Percentiles rank a stretch among this genome's conserved stretches.
These are phyloP conservation scores for Xerus inauris DNA, from an alignment of 2,113 vertebrate species.

Conservation along the genomic window DNA sequence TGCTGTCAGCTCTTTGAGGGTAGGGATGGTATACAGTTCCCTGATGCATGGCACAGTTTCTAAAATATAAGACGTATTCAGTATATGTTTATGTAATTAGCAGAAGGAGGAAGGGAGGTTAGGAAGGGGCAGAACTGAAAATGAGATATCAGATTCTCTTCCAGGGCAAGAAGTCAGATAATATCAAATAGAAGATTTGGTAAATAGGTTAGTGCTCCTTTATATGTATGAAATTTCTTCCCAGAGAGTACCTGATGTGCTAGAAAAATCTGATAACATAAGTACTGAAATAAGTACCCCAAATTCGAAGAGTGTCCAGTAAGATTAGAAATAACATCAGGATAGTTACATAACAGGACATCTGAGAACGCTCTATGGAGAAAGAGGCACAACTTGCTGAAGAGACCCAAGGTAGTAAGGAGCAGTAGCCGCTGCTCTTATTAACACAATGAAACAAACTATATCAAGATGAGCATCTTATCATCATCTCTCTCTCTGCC, in stretches of 20 bases:
- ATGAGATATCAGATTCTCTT: background rate
- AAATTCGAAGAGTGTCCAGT: background rate
- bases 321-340: background rate
- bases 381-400: background rate
- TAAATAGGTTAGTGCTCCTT: background rate
- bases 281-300: slow-evolving; percentile 25
- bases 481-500: background rate
- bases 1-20: background rate
- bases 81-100: background rate
- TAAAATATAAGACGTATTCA: background rate
- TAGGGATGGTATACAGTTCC: background rate
- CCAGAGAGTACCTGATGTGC: background rate
- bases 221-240: background rate
- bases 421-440: background rate
- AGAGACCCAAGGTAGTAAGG: background rate
- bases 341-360: background rate
- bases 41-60: background rate
- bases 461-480: accelerated
- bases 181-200: background rate
- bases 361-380: background rate
- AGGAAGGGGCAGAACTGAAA: background rate
- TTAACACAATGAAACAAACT: background rate
- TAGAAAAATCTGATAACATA: slow-evolving; percentile 4
- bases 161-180: background rate
- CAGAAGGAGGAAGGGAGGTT: background rate